phyloP scores from a whole-genome alignment of 2,113 vertebrate genomes.

The Prolemur simus region DNA sequence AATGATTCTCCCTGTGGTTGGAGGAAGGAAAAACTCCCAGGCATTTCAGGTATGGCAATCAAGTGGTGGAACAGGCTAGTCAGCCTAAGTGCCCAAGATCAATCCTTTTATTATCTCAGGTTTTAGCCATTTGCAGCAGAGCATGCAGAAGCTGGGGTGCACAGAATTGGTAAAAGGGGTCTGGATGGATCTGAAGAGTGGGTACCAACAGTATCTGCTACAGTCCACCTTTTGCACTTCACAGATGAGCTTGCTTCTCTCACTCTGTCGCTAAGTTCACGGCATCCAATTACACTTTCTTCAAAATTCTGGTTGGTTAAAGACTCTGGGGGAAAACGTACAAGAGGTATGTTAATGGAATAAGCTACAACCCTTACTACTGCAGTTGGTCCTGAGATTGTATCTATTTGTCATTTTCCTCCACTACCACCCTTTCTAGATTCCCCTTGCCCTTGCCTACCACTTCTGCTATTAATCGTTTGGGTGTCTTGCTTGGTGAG shows the following conservation, averaged over 20 bases:
- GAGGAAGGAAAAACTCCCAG: background rate
- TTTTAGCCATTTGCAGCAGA: background rate
- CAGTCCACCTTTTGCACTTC: background rate
- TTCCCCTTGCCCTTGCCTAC: background rate
- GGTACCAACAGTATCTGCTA: background rate
- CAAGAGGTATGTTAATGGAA: background rate
- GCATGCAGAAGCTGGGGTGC: background rate
- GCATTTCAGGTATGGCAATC: background rate
- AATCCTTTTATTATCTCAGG: background rate
- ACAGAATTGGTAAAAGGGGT: background rate
- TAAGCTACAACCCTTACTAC: background rate
- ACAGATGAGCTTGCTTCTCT: background rate
- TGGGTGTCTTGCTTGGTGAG: background rate
- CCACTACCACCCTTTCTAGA: background rate
- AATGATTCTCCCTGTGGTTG: background rate
- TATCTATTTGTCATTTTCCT: background rate
- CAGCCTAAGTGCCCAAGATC: background rate
- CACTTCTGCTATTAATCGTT: background rate
- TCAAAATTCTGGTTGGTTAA: background rate
- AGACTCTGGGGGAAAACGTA: background rate
- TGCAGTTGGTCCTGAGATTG: background rate
- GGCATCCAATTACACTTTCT: background rate
- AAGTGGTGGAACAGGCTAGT: background rate
- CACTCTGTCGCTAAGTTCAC: background rate
- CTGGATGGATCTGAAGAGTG: background rate